Conservation (phyloP, 2,888 invertebrate genomes). For the Nysson spinosus region DNA sequence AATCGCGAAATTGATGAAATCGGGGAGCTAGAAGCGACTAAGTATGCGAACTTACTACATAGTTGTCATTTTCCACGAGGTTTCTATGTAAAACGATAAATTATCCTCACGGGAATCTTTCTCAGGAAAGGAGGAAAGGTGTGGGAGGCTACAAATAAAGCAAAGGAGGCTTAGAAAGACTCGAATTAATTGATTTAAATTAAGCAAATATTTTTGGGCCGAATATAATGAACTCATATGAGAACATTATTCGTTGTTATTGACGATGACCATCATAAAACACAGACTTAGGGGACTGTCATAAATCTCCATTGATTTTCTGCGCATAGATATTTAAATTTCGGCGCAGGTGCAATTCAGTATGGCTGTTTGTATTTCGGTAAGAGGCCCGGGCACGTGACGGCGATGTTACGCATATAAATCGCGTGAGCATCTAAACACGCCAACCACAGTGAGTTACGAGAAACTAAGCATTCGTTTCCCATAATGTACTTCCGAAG, state of each 20-base stretch:
- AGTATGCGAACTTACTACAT: constrained; percentile 29
- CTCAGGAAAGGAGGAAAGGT: too few relatives aligned
- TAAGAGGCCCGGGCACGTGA: background rate
- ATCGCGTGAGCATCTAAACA: background rate
- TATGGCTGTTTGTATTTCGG: background rate
- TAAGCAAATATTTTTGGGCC: too few relatives aligned
- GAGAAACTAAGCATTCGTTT: background rate
- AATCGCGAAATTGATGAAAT: constrained; percentile 51
- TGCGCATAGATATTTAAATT: background rate
- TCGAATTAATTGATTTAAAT: too few relatives aligned
- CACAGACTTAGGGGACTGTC: too few relatives aligned
- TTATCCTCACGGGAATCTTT: constrained; percentile 39
- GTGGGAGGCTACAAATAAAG: too few relatives aligned
- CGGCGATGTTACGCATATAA: background rate
- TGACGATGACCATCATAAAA: too few relatives aligned
- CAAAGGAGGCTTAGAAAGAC: too few relatives aligned
- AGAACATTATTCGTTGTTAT: too few relatives aligned
- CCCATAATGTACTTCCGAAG: background rate
- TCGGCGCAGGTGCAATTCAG: background rate
- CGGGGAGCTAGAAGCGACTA: constrained; percentile 8
- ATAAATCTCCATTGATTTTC: too few relatives aligned
- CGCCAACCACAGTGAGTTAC: background rate
- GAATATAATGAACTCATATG: too few relatives aligned
- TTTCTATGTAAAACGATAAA: constrained; percentile 51
- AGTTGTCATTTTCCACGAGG: constrained; percentile 38